Conservation (phyloP, 2,888 invertebrate genomes). For the Druceiella hillmani region DNA sequence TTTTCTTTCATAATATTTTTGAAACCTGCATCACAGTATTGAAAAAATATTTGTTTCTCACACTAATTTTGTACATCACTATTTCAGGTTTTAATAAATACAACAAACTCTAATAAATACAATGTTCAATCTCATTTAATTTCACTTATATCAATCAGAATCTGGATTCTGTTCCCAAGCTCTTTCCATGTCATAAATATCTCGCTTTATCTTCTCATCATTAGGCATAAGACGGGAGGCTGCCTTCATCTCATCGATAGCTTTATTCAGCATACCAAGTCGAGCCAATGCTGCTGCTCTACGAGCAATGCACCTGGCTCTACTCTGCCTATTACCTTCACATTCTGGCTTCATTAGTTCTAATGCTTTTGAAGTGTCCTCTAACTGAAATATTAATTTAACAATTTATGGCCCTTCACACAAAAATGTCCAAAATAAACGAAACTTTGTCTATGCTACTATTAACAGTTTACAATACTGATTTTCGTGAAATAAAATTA, state of each 20-base stretch:
- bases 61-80: too few relatives aligned
- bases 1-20: too few relatives aligned
- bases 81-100: too few relatives aligned
- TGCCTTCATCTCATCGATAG: constrained; percentile 67
- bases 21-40: too few relatives aligned
- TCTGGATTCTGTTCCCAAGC: constrained; percentile 76
- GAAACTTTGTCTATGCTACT: too few relatives aligned
- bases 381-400: constrained; percentile 30
- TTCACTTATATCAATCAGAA: constrained; percentile 37
- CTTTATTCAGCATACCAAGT: constrained; percentile 63
- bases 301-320: constrained; percentile 68
- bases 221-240: constrained; percentile 63
- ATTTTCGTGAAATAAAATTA: too few relatives aligned
- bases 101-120: too few relatives aligned
- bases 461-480: too few relatives aligned
- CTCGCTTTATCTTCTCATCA: constrained; percentile 54
- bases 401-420: too few relatives aligned
- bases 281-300: constrained; percentile 70
- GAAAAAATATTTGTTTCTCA: too few relatives aligned
- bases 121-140: too few relatives aligned
- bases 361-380: constrained; percentile 61
- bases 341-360: constrained; percentile 71
- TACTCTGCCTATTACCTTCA: constrained; percentile 61
- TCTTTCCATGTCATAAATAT: constrained; percentile 66
- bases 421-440: too few relatives aligned